These are phyloP conservation scores for Silurus glanis DNA, from an alignment of 2,113 vertebrate species.

Conservation along the genomic window DNA sequence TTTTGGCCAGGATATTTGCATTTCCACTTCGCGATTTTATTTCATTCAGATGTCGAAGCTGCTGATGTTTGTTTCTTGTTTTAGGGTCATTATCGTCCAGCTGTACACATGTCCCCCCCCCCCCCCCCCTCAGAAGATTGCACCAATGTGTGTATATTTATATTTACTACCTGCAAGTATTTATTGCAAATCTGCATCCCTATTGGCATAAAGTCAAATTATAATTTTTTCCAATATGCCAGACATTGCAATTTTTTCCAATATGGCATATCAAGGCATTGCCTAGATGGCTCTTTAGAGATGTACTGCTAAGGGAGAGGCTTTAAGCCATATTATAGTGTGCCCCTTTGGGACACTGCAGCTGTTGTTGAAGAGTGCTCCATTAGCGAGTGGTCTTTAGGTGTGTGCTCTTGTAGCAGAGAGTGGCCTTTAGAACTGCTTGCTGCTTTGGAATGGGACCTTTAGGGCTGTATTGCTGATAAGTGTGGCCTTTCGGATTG, in stretches of 20 bases:
- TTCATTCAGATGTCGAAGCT: background rate
- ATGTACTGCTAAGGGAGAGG: background rate
- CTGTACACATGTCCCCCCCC: background rate
- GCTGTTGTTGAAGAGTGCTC: background rate
- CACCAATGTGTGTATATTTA: background rate
- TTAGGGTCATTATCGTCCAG: background rate
- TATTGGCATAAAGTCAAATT: background rate
- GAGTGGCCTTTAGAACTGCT: background rate
- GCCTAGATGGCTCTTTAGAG: slow-evolving; percentile 21
- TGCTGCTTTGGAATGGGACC: slow-evolving; percentile 1
- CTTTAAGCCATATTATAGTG: background rate
- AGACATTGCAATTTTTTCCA: background rate
- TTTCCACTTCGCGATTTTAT: background rate
- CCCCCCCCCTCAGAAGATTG: background rate
- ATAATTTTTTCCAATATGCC: background rate
- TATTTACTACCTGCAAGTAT: background rate
- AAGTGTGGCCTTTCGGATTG: slow-evolving; percentile 7
- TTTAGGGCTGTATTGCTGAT: slow-evolving; percentile 8
- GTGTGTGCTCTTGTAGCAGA: slow-evolving; percentile 7
- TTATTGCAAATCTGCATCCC: background rate
- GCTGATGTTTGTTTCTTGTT: background rate
- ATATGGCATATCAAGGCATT: slow-evolving; percentile 15
- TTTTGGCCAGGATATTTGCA: background rate
- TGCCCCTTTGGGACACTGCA: slow-evolving; percentile 1
- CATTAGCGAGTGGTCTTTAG: slow-evolving; percentile 1